Percentiles rank a stretch among this genome's conserved stretches.
These are phyloP conservation scores for Ibycter americanus DNA, from an alignment of 2,797 vertebrate species.

Conservation along the genomic window DNA sequence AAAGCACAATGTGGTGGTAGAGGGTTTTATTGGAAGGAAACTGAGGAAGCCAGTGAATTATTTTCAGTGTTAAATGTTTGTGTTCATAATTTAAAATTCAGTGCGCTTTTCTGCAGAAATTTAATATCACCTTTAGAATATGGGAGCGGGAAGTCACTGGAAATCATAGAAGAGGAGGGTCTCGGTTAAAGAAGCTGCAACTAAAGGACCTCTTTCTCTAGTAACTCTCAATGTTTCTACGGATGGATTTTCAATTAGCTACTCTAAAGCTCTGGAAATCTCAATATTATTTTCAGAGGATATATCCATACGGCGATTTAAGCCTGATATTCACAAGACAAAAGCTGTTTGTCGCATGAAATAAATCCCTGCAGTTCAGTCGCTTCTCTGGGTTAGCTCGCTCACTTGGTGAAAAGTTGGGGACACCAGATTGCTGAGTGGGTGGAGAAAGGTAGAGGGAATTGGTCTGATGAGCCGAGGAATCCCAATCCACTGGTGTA, in stretches of 20 bases:
- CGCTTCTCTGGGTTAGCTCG: neutral
- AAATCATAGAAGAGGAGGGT: neutral
- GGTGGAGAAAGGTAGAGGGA: neutral
- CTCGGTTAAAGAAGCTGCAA: neutral
- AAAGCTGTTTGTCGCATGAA: neutral
- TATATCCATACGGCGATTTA: neutral
- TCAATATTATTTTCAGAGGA: neutral
- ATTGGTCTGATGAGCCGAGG: neutral
- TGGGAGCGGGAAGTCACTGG: neutral
- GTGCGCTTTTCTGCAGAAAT: neutral
- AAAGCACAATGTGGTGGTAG: neutral
- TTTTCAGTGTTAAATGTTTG: neutral
- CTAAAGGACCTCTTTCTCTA: neutral
- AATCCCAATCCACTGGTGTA: neutral
- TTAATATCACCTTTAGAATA: neutral
- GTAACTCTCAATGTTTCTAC: neutral
- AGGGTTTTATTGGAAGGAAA: neutral
- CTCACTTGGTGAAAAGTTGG: neutral
- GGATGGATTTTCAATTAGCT: neutral
- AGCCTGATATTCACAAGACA: neutral
- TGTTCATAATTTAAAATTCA: neutral
- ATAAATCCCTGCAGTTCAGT: neutral
- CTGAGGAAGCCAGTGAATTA: neutral
- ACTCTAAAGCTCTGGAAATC: neutral
- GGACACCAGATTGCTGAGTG: neutral